Evolutionary conservation across 2,797 vertebrate species (phyloP), one percentile per base, ranked within the genome.

Genomic region (Paramormyrops hopkinsi): DNA sequence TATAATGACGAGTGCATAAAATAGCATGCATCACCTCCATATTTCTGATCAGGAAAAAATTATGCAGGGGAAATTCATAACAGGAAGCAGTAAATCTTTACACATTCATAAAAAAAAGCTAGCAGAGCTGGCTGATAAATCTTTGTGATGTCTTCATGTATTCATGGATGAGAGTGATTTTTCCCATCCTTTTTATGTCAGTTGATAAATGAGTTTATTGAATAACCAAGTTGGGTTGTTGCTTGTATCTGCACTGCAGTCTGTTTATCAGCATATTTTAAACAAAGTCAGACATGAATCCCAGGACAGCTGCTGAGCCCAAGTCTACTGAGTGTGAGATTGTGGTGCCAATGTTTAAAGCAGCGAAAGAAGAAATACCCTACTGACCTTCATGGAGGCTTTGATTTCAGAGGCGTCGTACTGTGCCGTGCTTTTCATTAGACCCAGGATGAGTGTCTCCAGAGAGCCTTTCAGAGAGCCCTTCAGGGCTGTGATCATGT

Each of bases 341-440:
- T 41, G 37, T 82, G 19, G 8, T 82, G 19, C 2, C 76, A 11
- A 44, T 44, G 37, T 19, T 79, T 79, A 44, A 79, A 41, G 37
- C 17, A 3, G 73, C 2, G 8, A n/a, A 8, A 19, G 37, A 82
- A 19, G 76, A n/a, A 19, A 41, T 44, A 2, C 41, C 17, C 17
- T 22, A n/a, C 41, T 82, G 41, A 99, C 98, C 97, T 99, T 99
- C 92, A 99, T 98, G 86, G 98, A 95, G 2, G 93, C 96, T 95
- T 96, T 97, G 93, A 99, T 93, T 93, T 97, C 97, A 0, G 97
- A 95, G 90, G 98, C 98, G 0, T 99, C 99, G 0, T 96, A 99
- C 93, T 99, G 97, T 86, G 96, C 88, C 0, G 97, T 97, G 93
- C 97, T 98, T 95, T 98, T 99, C 97, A 99, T 95, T 86, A 99